Evolutionary conservation across 2,797 vertebrate genomes (phyloP).

Genomic region (Tragopan temminckii): DNA sequence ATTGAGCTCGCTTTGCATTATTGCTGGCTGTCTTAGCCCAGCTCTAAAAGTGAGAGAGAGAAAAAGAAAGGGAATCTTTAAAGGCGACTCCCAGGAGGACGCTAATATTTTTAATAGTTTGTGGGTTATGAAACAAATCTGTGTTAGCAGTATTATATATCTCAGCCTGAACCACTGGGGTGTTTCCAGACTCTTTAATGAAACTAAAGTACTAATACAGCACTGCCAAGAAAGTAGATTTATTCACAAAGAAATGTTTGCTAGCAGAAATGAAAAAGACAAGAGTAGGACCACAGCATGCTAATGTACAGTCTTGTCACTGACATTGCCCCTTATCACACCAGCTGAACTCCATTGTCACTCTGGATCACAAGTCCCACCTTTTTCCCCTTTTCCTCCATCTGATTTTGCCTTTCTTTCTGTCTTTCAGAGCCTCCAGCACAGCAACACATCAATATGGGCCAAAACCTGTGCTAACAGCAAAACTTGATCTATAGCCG

Average conservation of each 20-base stretch:
- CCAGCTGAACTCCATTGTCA: not conserved
- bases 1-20: conserved; percentile 80
- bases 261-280: conserved; percentile 74
- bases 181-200: conserved; percentile 84
- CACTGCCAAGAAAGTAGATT: conserved; percentile 78
- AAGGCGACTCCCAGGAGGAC: conserved; percentile 80
- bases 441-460: not conserved
- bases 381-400: not conserved
- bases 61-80: conserved; percentile 83
- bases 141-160: conserved; percentile 84
- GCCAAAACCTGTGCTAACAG: conserved; percentile 15
- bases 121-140: conserved; percentile 86
- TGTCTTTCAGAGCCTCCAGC: not conserved
- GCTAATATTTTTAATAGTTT: conserved; percentile 86
- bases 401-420: not conserved
- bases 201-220: conserved; percentile 81
- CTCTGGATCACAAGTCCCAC: not conserved
- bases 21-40: conserved; percentile 76
- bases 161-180: conserved; percentile 80
- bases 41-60: conserved; percentile 73
- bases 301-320: conserved; percentile 29
- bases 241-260: conserved; percentile 81
- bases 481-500: conserved; percentile 45
- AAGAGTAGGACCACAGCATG: not conserved
- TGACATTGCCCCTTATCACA: conserved; percentile 20